Conservation (phyloP, 1,140 invertebrate genomes). For the Heliconius himera region DNA sequence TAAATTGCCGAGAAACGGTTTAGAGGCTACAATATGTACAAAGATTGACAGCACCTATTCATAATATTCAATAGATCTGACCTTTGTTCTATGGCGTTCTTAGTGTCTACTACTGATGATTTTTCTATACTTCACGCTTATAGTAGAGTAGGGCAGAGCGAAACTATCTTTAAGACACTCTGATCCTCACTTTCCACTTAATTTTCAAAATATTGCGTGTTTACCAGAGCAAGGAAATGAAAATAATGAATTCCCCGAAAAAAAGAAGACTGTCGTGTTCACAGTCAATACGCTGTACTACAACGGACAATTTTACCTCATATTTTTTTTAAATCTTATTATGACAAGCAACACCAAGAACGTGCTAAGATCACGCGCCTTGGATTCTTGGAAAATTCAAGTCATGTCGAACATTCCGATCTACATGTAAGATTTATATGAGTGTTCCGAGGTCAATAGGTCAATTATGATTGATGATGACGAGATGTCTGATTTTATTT, state of each 20-base stretch:
- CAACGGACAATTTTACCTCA: no score
- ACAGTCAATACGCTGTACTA: no score
- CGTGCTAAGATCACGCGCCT: conserved; percentile 20
- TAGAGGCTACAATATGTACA: not conserved
- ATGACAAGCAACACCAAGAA: conserved; percentile 16
- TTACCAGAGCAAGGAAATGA: no score
- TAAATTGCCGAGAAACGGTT: conserved; percentile 1
- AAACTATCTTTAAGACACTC: no score
- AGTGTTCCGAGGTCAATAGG: conserved; percentile 39
- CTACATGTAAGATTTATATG: conserved; percentile 39
- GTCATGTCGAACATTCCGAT: conserved; percentile 33
- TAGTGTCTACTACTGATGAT: not conserved
- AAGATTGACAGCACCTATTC: conserved; percentile 12
- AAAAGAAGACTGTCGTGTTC: no score
- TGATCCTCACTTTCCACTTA: no score
- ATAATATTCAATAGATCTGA: conserved; percentile 16
- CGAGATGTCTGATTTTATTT: conserved; percentile 40
- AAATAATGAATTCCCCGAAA: no score
- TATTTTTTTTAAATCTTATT: not conserved
- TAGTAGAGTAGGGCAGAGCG: no score
- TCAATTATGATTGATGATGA: conserved; percentile 44
- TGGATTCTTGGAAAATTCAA: conserved; percentile 30
- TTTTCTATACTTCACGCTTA: no score
- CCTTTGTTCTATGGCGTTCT: not conserved
- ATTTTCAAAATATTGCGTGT: no score